These are phyloP conservation scores for Vidua chalybeata DNA, from an alignment of 2,113 vertebrate species.

Conservation along the genomic window DNA sequence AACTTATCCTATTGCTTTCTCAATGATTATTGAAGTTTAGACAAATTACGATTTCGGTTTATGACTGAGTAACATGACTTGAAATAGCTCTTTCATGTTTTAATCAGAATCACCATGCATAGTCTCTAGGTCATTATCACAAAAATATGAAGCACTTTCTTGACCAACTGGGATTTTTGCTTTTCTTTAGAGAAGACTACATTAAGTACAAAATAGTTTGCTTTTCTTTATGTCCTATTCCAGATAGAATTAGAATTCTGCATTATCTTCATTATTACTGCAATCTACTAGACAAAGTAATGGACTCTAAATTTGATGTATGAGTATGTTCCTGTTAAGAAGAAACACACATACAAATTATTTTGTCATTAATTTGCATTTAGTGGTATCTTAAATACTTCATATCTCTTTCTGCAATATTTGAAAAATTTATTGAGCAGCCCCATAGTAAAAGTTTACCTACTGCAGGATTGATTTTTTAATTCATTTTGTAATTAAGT, in stretches of 20 bases:
- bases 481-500: slow-evolving; percentile 55
- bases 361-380: slow-evolving; percentile 32
- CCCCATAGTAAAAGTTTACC: slow-evolving; percentile 12
- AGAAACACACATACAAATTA: neutral
- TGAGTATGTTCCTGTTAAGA: neutral
- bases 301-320: neutral
- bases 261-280: neutral
- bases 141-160: neutral
- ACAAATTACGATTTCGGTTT: neutral
- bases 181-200: neutral
- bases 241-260: slow-evolving; percentile 5
- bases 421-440: slow-evolving; percentile 21
- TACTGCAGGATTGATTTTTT: slow-evolving; percentile 39
- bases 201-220: neutral
- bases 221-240: neutral
- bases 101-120: neutral
- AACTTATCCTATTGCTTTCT: neutral
- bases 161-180: neutral
- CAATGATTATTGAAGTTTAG: neutral
- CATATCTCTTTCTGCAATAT: neutral
- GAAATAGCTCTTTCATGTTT: neutral
- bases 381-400: slow-evolving; percentile 17
- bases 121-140: neutral
- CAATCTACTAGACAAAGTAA: neutral
- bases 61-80: neutral